Evolutionary conservation across 2,888 invertebrate genomes (phyloP).

Genomic region (Ophion costatus): DNA sequence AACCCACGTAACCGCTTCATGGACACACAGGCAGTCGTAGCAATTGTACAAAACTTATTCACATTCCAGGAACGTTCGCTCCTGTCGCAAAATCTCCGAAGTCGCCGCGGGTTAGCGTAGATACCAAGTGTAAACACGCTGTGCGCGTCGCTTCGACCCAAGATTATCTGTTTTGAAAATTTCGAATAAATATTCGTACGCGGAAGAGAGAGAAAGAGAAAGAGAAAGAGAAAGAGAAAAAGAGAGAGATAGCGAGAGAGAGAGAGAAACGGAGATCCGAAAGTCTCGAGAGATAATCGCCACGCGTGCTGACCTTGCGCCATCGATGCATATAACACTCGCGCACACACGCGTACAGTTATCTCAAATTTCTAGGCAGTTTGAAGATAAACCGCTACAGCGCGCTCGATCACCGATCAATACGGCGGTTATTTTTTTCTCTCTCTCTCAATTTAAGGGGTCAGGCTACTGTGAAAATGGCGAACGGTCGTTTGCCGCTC

Average conservation of each 20-base stretch:
- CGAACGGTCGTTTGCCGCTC: too few relatives aligned
- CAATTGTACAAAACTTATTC: slow-evolving; percentile 4
- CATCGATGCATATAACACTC: slow-evolving; percentile 1
- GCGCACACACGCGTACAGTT: neutral
- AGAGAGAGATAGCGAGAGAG: too few relatives aligned
- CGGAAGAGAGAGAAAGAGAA: neutral
- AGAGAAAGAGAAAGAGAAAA: too few relatives aligned
- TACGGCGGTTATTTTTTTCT: too few relatives aligned
- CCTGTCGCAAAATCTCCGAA: neutral
- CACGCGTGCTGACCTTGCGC: slow-evolving; percentile 27
- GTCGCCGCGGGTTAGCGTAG: neutral
- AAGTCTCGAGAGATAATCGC: slow-evolving; percentile 28
- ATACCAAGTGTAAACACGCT: neutral
- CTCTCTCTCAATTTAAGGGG: too few relatives aligned
- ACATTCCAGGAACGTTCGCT: neutral
- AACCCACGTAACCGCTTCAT: too few relatives aligned
- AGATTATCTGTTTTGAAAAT: slow-evolving; percentile 30
- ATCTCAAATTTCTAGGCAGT: neutral
- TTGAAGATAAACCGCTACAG: neutral
- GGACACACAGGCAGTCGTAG: neutral
- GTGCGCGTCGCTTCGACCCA: neutral
- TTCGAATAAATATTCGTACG: slow-evolving; percentile 30
- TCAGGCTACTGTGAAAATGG: too few relatives aligned
- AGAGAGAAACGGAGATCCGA: neutral
- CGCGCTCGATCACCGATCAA: neutral